Base-by-base conservation (phyloP, 1,140 invertebrate genomes). In the Lysiphlebus fabarum region DNA sequence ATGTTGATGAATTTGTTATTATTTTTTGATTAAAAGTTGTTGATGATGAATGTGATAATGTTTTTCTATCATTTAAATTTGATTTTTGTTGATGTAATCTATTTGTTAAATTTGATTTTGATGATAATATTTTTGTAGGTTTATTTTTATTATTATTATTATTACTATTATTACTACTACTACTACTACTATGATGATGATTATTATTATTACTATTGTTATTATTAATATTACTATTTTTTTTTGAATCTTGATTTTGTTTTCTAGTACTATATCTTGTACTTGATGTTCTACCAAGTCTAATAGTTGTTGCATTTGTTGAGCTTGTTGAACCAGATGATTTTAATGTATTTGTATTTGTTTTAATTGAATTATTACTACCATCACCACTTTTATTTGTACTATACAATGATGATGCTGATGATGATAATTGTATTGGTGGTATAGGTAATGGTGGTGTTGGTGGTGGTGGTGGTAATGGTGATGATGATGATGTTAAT, bases 401-500 rank as follows among this genome's bases (percentile, higher is more conserved):
- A 11, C 37, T 65, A 1, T 26, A 26, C 17, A 26, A 26, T 62
- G 14, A 70, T 2, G 73, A 60, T 5, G 76, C 77, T 10, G 78
- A 60, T 33, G 80, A 77, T 1, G 77, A 80, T 3, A 72, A 73
- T 57, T 78, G 67, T 3, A 77, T 79, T 26, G 78, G 79, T 56
- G 77, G 58, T 59, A 73, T 77, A 44, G 77, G 79, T 60, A 75
- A 79, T 64, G 79, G 79, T 38, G 63, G 12, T 26, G 17, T 65
- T 38, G 79, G 79, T 17, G 80, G 63, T 12, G 79, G 79, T 8
- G 17, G 17, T 26, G 78, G 79, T 62, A 78, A 81, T 7, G 79
- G 79, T 55, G 79, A 45, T 78, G 67, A 65, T 81, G 78, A 60
- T 78, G 71, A 64, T 78, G 68, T 14, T 76, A 78, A 65, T 70